Evolutionary conservation across 1,140 invertebrate genomes (phyloP), one percentile per base, ranked within the genome.

Genomic region (Spodoptera frugiperda): DNA sequence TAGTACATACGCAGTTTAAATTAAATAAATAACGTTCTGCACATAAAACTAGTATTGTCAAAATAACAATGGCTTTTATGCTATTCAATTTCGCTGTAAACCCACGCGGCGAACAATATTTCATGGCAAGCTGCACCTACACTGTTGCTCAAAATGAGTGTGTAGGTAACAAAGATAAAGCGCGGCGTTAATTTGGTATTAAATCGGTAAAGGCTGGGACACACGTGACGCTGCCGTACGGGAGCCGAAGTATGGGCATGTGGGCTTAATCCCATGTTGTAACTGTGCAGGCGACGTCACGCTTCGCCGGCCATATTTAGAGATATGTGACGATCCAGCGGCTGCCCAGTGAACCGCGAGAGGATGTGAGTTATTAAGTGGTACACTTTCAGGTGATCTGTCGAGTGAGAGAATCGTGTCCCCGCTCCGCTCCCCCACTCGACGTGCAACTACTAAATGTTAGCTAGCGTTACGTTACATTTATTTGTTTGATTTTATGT

Each of bases 361-460:
- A 89, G 90, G 91, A 92, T 92, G 91, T 89, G 92, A 92, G 91
- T 92, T 93, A 91, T 92, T 92, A 92, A 92, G 90, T 91, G 89
- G 89, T 93, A 91, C 89, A 92, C 90, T 91, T 92, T 92, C 92
- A 92, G 91, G 87, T 93, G 91, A 92, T 93, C 92, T 90, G 87
- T 91, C 90, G 90, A 92, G 90, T 93, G 91, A 90, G 90, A 93
- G 87, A 89, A 89, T 92, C 89, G 86, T 84, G 87, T 84, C 87
- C 84, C 80, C 76, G 83, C 70, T 61, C 80, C 75, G 77, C 67
- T 80, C 80, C 72, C 63, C 82, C 84, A 54, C n/a, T 63, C 39
- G 33, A 55, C 72, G 19, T 65, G 46, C 39, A 65, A 75, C 74
- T 73, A 73, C 21, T 25, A 73, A 73, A 73, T 59, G 15, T 72